Evolutionary conservation across 2,797 vertebrate species (phyloP).

Genomic region (Cyprinodon diabolis): DNA sequence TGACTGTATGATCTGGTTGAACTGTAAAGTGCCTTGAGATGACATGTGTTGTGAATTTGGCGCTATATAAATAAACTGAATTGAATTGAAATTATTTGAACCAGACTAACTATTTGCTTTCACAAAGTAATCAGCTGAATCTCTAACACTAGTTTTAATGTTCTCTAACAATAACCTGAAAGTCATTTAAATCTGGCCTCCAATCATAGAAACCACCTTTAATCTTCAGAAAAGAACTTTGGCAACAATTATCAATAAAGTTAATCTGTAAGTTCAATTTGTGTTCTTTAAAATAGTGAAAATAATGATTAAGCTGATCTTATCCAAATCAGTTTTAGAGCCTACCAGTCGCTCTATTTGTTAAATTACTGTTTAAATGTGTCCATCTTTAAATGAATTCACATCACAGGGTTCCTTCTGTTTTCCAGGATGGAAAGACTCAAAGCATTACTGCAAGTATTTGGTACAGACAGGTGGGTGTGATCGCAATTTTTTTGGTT

Average conservation of each 20-base stretch:
- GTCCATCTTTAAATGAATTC: neutral
- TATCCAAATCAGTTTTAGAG: neutral
- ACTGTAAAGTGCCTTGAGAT: too few relatives aligned
- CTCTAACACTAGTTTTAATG: neutral
- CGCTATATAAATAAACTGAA: too few relatives aligned
- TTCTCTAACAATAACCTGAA: neutral
- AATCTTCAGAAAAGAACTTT: neutral
- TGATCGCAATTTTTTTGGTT: neutral
- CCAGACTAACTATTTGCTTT: too few relatives aligned
- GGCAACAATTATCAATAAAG: neutral
- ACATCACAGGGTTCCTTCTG: neutral
- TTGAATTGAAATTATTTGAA: too few relatives aligned
- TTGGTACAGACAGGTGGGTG: constrained; percentile 86
- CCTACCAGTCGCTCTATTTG: neutral
- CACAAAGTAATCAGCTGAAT: neutral
- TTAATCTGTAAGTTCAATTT: neutral
- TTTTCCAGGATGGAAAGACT: constrained; percentile 84
- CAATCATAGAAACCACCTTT: neutral
- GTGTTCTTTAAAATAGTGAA: neutral
- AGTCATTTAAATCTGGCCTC: neutral
- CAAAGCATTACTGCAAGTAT: constrained; percentile 88
- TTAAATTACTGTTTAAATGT: neutral
- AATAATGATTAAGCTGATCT: neutral
- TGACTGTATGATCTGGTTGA: too few relatives aligned
- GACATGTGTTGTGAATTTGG: too few relatives aligned